Evolutionary conservation across 2,888 invertebrate species (phyloP).

Genomic region (Syrphus vitripennis): DNA sequence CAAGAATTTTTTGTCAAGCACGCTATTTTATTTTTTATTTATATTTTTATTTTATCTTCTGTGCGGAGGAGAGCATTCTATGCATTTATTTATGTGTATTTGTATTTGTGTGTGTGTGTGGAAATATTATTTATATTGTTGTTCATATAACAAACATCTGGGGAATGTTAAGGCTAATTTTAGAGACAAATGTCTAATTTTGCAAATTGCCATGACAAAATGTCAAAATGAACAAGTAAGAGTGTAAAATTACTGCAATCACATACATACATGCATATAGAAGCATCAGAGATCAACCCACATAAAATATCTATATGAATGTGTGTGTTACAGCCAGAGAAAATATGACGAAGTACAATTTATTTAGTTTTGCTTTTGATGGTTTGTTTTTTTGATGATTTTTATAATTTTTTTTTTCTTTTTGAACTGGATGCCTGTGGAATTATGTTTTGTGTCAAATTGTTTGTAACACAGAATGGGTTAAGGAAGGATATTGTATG

Average conservation of each 20-base stretch:
- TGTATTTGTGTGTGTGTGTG: conserved; percentile 1
- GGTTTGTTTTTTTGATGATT: neutral
- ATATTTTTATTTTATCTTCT: neutral
- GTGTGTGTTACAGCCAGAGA: conserved; percentile 9
- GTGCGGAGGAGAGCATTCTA: conserved; percentile 25
- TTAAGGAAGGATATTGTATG: conserved; percentile 12
- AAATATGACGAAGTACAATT: conserved; percentile 8
- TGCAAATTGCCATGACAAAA: conserved; percentile 71
- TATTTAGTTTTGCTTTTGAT: neutral
- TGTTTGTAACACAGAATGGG: conserved; percentile 19
- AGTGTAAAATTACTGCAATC: conserved; percentile 61
- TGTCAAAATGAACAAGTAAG: conserved; percentile 67
- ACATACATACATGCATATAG: neutral
- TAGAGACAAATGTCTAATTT: conserved; percentile 70
- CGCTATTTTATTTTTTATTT: neutral
- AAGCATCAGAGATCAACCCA: conserved; percentile 39
- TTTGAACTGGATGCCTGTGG: conserved; percentile 38
- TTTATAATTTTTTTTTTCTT: neutral
- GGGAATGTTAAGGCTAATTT: conserved; percentile 70
- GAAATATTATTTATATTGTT: neutral
- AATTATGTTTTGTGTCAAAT: conserved; percentile 46
- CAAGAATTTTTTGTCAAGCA: conserved; percentile 65
- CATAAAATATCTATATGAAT: conserved; percentile 29
- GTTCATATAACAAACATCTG: conserved; percentile 64
- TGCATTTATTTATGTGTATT: neutral